phyloP scores from a whole-genome alignment of 1,140 invertebrate genomes.

The Propsilocerus akamusi region DNA sequence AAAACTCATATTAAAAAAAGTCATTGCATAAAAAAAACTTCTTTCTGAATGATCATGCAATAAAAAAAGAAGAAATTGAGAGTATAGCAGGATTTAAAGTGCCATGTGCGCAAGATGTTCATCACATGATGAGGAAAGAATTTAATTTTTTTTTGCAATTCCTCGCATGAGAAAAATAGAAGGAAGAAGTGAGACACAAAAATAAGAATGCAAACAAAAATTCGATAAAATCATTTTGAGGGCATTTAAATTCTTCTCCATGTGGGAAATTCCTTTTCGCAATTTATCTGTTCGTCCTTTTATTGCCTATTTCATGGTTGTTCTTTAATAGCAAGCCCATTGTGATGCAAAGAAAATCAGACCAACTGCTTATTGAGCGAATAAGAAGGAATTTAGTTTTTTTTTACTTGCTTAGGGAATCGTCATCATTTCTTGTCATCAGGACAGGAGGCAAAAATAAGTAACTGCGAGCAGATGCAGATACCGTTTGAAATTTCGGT shows the following conservation, averaged over 20 bases:
- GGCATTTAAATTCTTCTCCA: neutral
- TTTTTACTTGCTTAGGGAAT: neutral
- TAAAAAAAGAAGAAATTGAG: too few species aligned
- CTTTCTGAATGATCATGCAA: neutral
- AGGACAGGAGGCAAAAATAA: neutral
- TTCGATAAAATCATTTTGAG: neutral
- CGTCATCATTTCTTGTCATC: neutral
- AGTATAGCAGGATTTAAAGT: neutral
- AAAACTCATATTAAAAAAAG: neutral
- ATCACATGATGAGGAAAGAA: neutral
- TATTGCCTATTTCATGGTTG: too few species aligned
- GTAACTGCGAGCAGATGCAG: constrained; percentile 1
- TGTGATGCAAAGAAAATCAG: too few species aligned
- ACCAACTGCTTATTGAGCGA: too few species aligned
- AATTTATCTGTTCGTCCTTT: too few species aligned
- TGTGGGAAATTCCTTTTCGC: too few species aligned
- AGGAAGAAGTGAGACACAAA: too few species aligned
- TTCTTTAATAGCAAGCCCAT: too few species aligned
- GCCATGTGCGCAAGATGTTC: constrained; percentile 1
- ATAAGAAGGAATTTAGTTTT: neutral
- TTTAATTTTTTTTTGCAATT: too few species aligned
- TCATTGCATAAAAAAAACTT: neutral
- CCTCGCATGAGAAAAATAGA: too few species aligned
- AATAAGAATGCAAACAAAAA: too few species aligned
- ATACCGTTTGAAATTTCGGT: constrained; percentile 3